A percentile compares a stretch with the other conserved stretches of the same genome.
phyloP scores from a whole-genome alignment of 2,888 invertebrate species.

The Himalopsyche japonica region DNA sequence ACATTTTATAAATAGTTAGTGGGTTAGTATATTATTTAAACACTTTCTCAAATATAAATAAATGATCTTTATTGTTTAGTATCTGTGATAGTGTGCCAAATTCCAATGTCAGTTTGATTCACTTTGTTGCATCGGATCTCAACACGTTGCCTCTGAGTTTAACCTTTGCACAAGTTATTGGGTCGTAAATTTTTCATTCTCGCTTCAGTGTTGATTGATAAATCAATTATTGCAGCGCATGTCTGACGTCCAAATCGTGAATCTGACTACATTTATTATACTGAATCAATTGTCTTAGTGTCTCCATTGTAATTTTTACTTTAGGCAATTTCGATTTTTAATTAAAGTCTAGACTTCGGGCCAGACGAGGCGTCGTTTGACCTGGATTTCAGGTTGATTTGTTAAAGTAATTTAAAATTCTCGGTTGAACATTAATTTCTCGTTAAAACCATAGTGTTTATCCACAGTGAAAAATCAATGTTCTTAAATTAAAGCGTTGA shows the following conservation, averaged over 20 bases:
- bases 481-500: no score
- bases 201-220: background rate
- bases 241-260: background rate
- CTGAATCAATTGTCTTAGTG: background rate
- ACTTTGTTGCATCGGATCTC: background rate
- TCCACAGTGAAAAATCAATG: no score
- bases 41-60: no score
- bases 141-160: background rate
- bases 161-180: background rate
- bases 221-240: background rate
- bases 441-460: background rate
- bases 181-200: background rate
- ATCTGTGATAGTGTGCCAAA: no score
- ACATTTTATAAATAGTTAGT: no score
- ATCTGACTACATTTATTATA: background rate
- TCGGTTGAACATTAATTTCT: background rate
- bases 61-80: no score
- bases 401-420: background rate
- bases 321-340: background rate
- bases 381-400: background rate
- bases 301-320: background rate
- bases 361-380: background rate
- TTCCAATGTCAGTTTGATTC: no score
- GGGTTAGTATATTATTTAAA: no score
- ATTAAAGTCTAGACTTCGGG: background rate